These are phyloP conservation scores for Pantherophis alleghaniensis DNA, from an alignment of 2,797 vertebrate genomes.

Conservation along the genomic window DNA sequence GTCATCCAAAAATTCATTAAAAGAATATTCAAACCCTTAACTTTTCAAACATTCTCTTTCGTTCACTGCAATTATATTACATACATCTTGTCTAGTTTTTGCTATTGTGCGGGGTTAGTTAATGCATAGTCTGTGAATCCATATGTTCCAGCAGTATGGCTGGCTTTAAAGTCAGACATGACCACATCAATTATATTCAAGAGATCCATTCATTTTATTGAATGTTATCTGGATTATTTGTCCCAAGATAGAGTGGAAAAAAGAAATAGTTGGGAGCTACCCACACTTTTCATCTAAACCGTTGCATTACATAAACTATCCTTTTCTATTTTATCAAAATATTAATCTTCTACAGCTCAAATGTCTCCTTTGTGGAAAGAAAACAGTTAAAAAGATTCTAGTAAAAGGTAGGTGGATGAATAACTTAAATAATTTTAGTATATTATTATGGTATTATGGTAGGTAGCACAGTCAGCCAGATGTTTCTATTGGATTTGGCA, in stretches of 20 bases:
- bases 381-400: neutral
- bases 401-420: slow-evolving; percentile 44
- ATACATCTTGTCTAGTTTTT: neutral
- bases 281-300: neutral
- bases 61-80: neutral
- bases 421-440: slow-evolving; percentile 2
- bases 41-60: slow-evolving; percentile 1
- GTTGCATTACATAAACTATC: neutral
- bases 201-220: slow-evolving; percentile 25
- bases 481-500: neutral
- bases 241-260: slow-evolving; percentile 18
- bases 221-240: slow-evolving; percentile 8
- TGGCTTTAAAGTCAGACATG: slow-evolving; percentile 11
- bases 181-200: slow-evolving; percentile 1
- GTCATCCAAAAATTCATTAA: neutral
- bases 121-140: neutral
- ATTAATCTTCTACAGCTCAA: slow-evolving; percentile 1
- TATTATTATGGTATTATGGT: neutral
- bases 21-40: neutral
- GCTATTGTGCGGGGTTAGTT: neutral
- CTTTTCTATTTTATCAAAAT: slow-evolving; percentile 3
- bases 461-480: neutral
- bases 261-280: slow-evolving; percentile 9
- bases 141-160: fast-evolving
- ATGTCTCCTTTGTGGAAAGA: slow-evolving; percentile 27